These are phyloP conservation scores for Misgurnus mizolepis DNA, from an alignment of 2,113 vertebrate species.

Conservation along the genomic window DNA sequence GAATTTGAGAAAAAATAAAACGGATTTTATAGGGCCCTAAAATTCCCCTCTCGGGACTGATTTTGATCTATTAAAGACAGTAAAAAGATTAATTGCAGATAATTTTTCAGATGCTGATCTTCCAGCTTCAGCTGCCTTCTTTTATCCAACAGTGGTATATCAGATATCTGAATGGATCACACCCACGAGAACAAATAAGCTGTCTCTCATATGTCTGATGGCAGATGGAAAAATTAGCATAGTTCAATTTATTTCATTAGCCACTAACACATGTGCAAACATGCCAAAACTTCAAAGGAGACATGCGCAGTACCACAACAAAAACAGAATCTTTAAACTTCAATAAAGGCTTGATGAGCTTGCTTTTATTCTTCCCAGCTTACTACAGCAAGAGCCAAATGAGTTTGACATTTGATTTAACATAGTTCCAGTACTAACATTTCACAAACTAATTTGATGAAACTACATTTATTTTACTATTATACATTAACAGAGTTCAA, in stretches of 20 bases:
- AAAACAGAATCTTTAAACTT: constrained; percentile 55
- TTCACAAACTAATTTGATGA: constrained; percentile 25
- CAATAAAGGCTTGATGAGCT: constrained; percentile 52
- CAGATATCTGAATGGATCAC: constrained; percentile 30
- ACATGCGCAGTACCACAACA: constrained; percentile 53
- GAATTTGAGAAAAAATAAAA: too few species aligned
- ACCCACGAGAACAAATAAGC: constrained; percentile 39
- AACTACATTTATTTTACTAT: constrained; percentile 16
- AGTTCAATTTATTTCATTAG: constrained; percentile 60
- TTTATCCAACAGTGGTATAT: constrained; percentile 22
- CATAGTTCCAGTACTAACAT: not conserved
- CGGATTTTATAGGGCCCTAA: too few species aligned
- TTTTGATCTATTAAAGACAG: not conserved
- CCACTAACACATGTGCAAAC: constrained; percentile 53
- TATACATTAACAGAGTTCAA: constrained; percentile 17
- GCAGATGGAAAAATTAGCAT: constrained; percentile 50
- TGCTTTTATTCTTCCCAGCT: constrained; percentile 59
- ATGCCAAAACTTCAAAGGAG: constrained; percentile 60
- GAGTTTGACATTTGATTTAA: constrained; percentile 50
- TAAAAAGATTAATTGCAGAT: not conserved
- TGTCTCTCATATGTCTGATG: constrained; percentile 54
- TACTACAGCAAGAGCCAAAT: constrained; percentile 46
- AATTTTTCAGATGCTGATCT: not conserved
- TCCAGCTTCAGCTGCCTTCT: not conserved
- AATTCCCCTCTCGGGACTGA: not conserved